These are phyloP conservation scores for Adelognathus sp. DNA, from an alignment of 2,888 invertebrate species.

Conservation along the genomic window DNA sequence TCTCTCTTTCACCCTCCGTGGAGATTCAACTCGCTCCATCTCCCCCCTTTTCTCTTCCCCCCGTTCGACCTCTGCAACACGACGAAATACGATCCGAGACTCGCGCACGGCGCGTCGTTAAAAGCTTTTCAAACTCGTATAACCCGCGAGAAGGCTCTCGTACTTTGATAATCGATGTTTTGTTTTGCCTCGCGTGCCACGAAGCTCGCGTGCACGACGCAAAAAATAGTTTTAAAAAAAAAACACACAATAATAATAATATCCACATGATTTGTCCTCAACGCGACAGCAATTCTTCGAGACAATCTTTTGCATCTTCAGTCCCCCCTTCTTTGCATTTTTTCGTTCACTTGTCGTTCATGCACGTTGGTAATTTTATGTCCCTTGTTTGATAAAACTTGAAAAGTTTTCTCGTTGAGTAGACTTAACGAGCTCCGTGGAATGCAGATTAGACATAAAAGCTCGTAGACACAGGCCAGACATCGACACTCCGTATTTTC, in stretches of 20 bases:
- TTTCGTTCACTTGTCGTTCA: background rate
- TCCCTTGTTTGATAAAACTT: conserved; percentile 2
- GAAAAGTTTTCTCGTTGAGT: background rate
- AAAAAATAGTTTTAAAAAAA: conserved; percentile 8
- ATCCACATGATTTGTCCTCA: background rate
- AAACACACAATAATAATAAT: background rate
- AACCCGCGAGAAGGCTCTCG: conserved; percentile 36
- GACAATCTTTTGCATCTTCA: conserved; percentile 20
- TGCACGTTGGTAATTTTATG: background rate
- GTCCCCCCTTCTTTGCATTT: conserved; percentile 6
- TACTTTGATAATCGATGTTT: conserved; percentile 59
- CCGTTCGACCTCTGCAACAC: conserved; percentile 60
- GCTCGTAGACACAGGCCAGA: background rate
- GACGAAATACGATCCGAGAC: conserved; percentile 68
- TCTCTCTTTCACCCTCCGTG: conserved; percentile 4
- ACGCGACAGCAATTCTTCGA: conserved; percentile 6
- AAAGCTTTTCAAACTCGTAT: conserved; percentile 69
- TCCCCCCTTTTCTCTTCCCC: background rate
- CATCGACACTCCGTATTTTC: conserved; percentile 19
- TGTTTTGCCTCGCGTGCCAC: conserved; percentile 45
- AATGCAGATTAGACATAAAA: background rate
- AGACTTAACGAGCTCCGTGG: background rate
- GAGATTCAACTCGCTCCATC: conserved; percentile 6
- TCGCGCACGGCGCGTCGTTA: conserved; percentile 67
- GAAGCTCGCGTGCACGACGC: conserved; percentile 42